Evolutionary conservation across 2,797 vertebrate species (phyloP), one percentile per base, ranked within the genome.

Genomic region (Scarus forsteni): DNA sequence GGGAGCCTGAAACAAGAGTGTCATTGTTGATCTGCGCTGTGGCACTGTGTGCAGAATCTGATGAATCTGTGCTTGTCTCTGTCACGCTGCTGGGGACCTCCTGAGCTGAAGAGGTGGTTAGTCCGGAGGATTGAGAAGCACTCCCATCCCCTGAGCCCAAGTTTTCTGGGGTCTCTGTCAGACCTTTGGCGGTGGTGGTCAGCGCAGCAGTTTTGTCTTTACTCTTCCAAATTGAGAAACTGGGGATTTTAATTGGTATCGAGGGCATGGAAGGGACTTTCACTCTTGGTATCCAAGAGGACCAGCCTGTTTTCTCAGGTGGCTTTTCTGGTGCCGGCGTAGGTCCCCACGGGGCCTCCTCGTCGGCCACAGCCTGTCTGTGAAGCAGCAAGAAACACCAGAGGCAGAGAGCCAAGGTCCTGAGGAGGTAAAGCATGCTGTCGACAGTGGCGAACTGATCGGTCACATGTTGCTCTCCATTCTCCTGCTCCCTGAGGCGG

Each of bases 381-480:
- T 72, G 78, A 59, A 86, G 83, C 49, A 92, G 59, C 56, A 91
- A 45, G 43, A 81, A 82, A 73, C 88, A 90, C 83, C 86, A 90
- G 80, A 90, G 83, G 84, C 82, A 85, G 70, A 93, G 56, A 73
- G 77, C 70, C 76, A 89, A 59, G 71, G 87, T 88, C 82, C 55
- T 60, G 74, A 72, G 85, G 77, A 91, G 88, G 75, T 66, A 77
- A 84, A 84, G 89, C 94, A 95, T 95, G 78, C 93, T 95, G 92
- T 87, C 88, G 83, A 79, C 83, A 51, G 88, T 77, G 74, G 72
- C 38, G 64, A 15, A 35, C 36, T 42, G 75, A 72, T 65, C 14
- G 67, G 77, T 95, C 90, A 94, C 94, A 95, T 94, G 84, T 79
- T 90, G 88, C 74, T 88, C 84, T 89, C 60, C 85, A 85, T 88